Evolutionary conservation across 2,113 vertebrate genomes (phyloP).

Genomic region (Hucho hucho): DNA sequence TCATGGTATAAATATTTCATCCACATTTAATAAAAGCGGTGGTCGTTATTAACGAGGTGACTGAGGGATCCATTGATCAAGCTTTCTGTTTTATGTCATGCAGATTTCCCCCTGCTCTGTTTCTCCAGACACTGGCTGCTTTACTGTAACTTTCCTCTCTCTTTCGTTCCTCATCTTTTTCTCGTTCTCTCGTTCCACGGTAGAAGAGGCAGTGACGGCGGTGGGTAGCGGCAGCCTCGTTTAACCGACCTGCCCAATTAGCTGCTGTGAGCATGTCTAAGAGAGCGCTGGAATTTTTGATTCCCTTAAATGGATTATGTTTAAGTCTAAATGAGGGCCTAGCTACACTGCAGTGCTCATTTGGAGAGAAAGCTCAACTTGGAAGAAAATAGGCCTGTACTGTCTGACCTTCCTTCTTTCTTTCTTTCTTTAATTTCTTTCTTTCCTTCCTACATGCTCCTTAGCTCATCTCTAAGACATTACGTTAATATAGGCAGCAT

Average conservation of each 20-base stretch:
- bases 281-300: slow-evolving; percentile 36
- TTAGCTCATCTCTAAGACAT: not conserved
- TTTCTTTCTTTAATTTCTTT: too few relatives aligned
- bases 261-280: slow-evolving; percentile 28
- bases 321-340: not conserved
- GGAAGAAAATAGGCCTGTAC: not conserved
- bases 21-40: slow-evolving; percentile 76
- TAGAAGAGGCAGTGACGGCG: not conserved
- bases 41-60: slow-evolving; percentile 76
- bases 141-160: not conserved
- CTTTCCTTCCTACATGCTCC: too few relatives aligned
- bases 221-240: slow-evolving; percentile 6
- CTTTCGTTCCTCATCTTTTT: slow-evolving; percentile 4
- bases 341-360: not conserved
- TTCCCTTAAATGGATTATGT: not conserved
- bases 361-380: not conserved
- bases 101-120: slow-evolving; percentile 41
- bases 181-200: not conserved
- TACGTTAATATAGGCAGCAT: too few relatives aligned
- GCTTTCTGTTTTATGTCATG: slow-evolving; percentile 71
- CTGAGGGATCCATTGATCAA: slow-evolving; percentile 73
- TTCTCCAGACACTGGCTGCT: not conserved
- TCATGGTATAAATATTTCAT: slow-evolving; percentile 80
- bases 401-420: not conserved
- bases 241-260: slow-evolving; percentile 57